These are phyloP conservation scores for Carettochelys insculpta DNA, from an alignment of 2,113 vertebrate species.

Conservation along the genomic window DNA sequence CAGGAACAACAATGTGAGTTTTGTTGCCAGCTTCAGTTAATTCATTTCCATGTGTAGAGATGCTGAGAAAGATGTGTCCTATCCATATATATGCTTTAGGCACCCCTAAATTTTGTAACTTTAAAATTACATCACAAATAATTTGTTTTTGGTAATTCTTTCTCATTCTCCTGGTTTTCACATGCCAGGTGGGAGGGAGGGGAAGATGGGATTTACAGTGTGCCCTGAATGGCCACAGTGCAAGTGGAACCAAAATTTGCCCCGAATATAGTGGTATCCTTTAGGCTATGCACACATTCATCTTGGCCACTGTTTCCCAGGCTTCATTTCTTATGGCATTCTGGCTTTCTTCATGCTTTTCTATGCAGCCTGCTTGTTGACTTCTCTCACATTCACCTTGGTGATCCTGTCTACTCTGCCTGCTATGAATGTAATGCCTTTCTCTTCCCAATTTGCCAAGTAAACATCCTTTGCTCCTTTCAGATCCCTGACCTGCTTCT, in stretches of 20 bases:
- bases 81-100: neutral
- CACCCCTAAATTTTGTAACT: too few species aligned
- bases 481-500: neutral
- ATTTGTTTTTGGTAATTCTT: neutral
- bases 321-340: neutral
- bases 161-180: neutral
- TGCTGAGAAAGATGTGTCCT: neutral
- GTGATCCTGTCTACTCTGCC: neutral
- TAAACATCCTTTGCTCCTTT: neutral
- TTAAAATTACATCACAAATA: rapidly evolving
- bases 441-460: neutral
- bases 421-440: neutral
- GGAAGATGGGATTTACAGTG: neutral
- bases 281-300: neutral
- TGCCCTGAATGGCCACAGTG: neutral
- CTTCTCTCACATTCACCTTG: neutral
- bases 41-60: neutral
- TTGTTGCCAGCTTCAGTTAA: neutral
- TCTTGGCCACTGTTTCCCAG: neutral
- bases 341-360: neutral
- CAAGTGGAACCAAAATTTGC: neutral
- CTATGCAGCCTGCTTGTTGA: neutral
- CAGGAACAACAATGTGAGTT: neutral
- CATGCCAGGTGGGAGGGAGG: rapidly evolving
- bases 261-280: neutral